phyloP scores from a whole-genome alignment of 2,113 vertebrate species.

The Opisthocomus hoazin region DNA sequence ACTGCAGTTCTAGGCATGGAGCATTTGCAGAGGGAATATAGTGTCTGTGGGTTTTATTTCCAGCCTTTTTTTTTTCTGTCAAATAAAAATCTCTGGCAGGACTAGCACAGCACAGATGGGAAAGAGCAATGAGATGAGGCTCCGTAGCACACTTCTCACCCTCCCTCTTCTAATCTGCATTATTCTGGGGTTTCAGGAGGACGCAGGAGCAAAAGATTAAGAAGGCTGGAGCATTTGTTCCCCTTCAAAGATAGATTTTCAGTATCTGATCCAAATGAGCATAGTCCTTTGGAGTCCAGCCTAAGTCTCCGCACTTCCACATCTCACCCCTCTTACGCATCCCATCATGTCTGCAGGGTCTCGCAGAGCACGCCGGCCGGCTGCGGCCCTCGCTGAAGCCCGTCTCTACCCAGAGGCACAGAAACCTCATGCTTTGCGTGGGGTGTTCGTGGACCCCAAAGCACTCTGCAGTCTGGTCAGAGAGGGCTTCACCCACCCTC shows the following conservation, averaged over 20 bases:
- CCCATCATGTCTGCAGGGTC: fast-evolving
- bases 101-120: neutral
- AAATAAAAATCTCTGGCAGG: conserved; percentile 7
- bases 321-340: fast-evolving
- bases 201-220: neutral
- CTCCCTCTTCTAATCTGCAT: neutral
- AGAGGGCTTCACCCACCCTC: neutral
- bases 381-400: neutral
- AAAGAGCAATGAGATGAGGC: neutral
- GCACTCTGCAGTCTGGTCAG: neutral
- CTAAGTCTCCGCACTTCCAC: neutral
- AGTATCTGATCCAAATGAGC: neutral
- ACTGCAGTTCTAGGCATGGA: neutral
- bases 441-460: fast-evolving
- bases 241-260: neutral
- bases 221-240: neutral
- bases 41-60: neutral
- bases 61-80: neutral
- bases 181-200: neutral
- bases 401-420: fast-evolving
- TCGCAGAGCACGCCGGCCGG: fast-evolving
- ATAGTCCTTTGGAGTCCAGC: neutral
- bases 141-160: neutral
- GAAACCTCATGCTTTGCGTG: fast-evolving
- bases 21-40: neutral